Base-by-base conservation (phyloP, 92 coral and sea anemone species). In the Epizoanthus rinbou region DNA sequence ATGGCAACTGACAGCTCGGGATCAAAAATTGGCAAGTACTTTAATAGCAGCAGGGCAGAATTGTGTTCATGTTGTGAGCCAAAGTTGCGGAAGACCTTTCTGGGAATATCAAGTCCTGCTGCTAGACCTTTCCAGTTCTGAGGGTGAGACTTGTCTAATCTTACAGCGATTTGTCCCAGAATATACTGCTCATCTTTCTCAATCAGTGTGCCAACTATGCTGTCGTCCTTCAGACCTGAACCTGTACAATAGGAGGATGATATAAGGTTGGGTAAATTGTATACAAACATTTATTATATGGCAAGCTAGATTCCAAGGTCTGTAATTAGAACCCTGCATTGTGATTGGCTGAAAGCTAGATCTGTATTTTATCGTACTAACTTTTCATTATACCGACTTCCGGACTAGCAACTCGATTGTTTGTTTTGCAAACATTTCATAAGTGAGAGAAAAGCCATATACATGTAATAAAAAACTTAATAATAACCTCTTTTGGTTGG, bases 11-110 rank as follows among this genome's bases (percentile, higher is more conserved):
- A 86, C 75, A 93, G 65, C 33, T 93, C 98, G 7, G 98, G 98
- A 45, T 91, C 94, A 87, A 88, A 91, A 78, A 88, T 91, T n/a
- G 98, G 98, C 41, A 93, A 88, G 65, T 86, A 91, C 80, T 89
- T 93, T 47, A 93, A 82, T 84, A 93, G 81, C 87, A 91, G 80
- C 56, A 89, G 74, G 13, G 98, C 85, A 3, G 94, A 74, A 74
- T 93, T 91, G 76, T 91, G 91, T 76, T 84, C 67, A 57, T 91
- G 91, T n/a, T 79, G 86, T 11, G 98, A 73, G 8, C 94, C 95
- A 74, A 93, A 88, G 85, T 93, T 91, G 43, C 91, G 76, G 54
- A 89, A 87, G 67, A 93, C 94, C 31, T 94, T 84, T 8, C 92
- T 85, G 15, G 98, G 98, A 41, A 93, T 91, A 9, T 85, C 87